A percentile compares a stretch with the other conserved stretches of the same genome.
phyloP scores from a whole-genome alignment of 1,140 invertebrate genomes.

The Bombus picipes region DNA sequence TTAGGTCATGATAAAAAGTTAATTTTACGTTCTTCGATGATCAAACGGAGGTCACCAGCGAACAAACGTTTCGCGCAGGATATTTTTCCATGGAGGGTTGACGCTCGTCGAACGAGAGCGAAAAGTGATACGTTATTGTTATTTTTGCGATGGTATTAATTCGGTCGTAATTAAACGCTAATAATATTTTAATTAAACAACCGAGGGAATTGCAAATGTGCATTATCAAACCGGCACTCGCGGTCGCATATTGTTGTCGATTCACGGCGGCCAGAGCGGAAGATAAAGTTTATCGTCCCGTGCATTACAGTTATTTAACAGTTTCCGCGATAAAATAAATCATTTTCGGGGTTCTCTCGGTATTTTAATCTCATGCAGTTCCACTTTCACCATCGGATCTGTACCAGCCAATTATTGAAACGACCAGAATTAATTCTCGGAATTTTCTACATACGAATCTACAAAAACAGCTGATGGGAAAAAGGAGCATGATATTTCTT shows the following conservation, averaged over 20 bases:
- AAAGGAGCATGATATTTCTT: no score
- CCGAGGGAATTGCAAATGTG: slow-evolving; percentile 22
- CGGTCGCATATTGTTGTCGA: not conserved
- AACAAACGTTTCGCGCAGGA: not conserved
- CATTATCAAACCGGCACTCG: not conserved
- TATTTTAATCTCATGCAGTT: not conserved
- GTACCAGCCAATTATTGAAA: not conserved
- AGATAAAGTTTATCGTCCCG: slow-evolving; percentile 1
- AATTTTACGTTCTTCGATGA: not conserved
- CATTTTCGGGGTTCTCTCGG: not conserved
- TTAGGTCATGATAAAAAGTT: not conserved
- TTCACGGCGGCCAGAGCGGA: not conserved
- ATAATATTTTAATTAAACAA: slow-evolving; percentile 46
- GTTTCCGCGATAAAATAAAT: slow-evolving; percentile 8
- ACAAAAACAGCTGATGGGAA: no score
- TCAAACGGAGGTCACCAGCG: not conserved
- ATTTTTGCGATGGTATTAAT: slow-evolving; percentile 8
- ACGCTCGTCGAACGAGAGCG: not conserved
- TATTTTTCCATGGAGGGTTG: not conserved
- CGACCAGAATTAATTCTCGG: not conserved
- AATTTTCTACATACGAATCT: not conserved
- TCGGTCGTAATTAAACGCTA: slow-evolving; percentile 6
- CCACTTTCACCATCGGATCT: slow-evolving; percentile 5
- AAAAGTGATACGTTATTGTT: slow-evolving; percentile 7
- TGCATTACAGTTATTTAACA: slow-evolving; percentile 12